Percentiles rank a stretch among this genome's conserved stretches.
These are phyloP conservation scores for Leptinotarsa rubiginosa DNA, from an alignment of 2,888 invertebrate genomes.

Conservation along the genomic window DNA sequence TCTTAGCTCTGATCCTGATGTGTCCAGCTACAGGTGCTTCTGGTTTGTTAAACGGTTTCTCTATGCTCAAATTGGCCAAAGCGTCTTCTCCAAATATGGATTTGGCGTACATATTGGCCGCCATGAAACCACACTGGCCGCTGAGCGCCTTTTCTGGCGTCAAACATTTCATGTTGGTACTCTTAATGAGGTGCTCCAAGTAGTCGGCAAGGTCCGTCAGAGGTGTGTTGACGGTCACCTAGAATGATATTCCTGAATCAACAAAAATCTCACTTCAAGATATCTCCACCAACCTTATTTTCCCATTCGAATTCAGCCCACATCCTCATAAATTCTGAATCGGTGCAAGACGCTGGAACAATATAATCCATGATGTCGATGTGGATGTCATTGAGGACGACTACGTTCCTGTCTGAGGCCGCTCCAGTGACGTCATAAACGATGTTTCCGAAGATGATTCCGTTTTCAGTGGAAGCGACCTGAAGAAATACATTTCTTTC, in stretches of 20 bases:
- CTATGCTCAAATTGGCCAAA: constrained; percentile 97
- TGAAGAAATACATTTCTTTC: constrained; percentile 2
- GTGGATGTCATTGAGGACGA: constrained; percentile 98
- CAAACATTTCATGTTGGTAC: constrained; percentile 99
- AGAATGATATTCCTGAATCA: not conserved
- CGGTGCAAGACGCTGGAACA: constrained; percentile 92
- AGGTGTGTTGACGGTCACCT: constrained; percentile 91
- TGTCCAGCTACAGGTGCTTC: constrained; percentile 94
- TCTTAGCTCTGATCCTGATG: constrained; percentile 97
- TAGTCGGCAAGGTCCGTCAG: constrained; percentile 94
- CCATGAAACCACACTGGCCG: constrained; percentile 99
- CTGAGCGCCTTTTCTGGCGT: constrained; percentile 97
- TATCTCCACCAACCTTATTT: constrained; percentile 78
- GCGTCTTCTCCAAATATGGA: constrained; percentile 99
- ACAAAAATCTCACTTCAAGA: not conserved
- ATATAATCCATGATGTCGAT: constrained; percentile 99
- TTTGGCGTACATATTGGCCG: constrained; percentile 98
- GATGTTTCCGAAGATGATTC: constrained; percentile 98
- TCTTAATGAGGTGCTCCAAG: constrained; percentile 88
- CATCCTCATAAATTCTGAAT: constrained; percentile 98
- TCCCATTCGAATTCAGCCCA: constrained; percentile 99
- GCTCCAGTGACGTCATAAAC: constrained; percentile 97
- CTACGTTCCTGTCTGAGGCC: constrained; percentile 93
- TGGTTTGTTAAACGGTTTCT: constrained; percentile 89
- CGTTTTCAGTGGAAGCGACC: constrained; percentile 96